A percentile compares a stretch with the other conserved stretches of the same genome.
These are phyloP conservation scores for Montifringilla adamsi DNA, from an alignment of 2,113 vertebrate genomes.

Conservation along the genomic window DNA sequence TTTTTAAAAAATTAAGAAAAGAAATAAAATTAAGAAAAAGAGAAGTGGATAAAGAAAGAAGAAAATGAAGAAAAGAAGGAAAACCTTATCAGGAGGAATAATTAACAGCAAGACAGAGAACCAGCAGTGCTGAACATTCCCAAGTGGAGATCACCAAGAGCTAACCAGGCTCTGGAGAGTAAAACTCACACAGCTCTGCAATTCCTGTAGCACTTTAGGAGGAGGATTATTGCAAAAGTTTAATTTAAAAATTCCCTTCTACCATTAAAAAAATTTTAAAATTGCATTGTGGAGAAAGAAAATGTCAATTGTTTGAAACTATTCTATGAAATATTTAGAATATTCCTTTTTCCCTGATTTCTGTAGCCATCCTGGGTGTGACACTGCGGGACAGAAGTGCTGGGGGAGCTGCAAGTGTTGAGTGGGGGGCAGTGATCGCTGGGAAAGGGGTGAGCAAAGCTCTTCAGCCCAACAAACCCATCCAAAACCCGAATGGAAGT, in stretches of 20 bases:
- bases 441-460: background rate
- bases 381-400: background rate
- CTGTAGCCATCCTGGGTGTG: background rate
- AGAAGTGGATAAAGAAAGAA: background rate
- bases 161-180: background rate
- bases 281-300: background rate
- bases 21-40: background rate
- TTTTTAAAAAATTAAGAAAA: background rate
- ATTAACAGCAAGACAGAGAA: background rate
- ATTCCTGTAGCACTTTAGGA: background rate
- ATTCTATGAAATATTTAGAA: background rate
- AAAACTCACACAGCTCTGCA: background rate
- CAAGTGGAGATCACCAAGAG: background rate
- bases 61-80: background rate
- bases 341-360: background rate
- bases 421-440: fast-evolving
- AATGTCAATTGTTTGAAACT: fast-evolving
- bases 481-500: background rate
- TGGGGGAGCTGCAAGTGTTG: background rate
- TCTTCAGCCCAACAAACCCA: background rate
- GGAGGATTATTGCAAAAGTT: background rate
- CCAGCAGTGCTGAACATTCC: fast-evolving
- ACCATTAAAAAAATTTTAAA: background rate
- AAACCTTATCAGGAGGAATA: background rate
- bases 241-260: background rate